Evolutionary conservation across 2,888 invertebrate species (phyloP).

Genomic region (Amorpha juglandis): DNA sequence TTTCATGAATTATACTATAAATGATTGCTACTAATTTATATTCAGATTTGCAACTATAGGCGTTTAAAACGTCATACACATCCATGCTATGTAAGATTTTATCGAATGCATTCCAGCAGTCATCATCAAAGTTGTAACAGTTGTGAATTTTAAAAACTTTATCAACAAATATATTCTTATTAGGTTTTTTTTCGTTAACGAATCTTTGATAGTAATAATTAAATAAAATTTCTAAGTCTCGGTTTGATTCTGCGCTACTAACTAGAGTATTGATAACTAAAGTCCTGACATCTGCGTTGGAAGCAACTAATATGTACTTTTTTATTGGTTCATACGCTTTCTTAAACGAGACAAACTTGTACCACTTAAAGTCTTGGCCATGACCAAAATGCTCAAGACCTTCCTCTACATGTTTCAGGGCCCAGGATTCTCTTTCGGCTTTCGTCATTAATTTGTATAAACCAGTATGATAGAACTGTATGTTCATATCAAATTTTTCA

Average conservation of each 20-base stretch:
- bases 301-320: conserved; percentile 11
- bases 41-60: conserved; percentile 35
- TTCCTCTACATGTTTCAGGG: conserved; percentile 43
- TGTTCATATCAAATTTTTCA: conserved; percentile 18
- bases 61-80: conserved; percentile 43
- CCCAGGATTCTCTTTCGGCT: conserved; percentile 46
- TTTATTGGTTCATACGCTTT: conserved; percentile 41
- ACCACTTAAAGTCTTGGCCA: conserved; percentile 45
- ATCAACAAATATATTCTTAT: conserved; percentile 52
- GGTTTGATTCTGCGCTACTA: conserved; percentile 44
- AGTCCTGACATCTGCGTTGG: background rate
- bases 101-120: conserved; percentile 58
- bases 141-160: conserved; percentile 46
- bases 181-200: conserved; percentile 50
- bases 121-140: conserved; percentile 52
- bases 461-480: conserved; percentile 9
- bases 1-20: conserved; percentile 53
- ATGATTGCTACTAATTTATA: conserved; percentile 47
- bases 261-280: conserved; percentile 10
- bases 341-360: conserved; percentile 42
- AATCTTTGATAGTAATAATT: conserved; percentile 61
- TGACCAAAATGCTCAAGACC: conserved; percentile 40
- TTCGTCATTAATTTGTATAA: conserved; percentile 32
- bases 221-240: conserved; percentile 51
- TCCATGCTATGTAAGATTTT: conserved; percentile 56